Evolutionary conservation across 2,888 invertebrate species (phyloP), one percentile per base, ranked within the genome.

Genomic region (Rutpela maculata): DNA sequence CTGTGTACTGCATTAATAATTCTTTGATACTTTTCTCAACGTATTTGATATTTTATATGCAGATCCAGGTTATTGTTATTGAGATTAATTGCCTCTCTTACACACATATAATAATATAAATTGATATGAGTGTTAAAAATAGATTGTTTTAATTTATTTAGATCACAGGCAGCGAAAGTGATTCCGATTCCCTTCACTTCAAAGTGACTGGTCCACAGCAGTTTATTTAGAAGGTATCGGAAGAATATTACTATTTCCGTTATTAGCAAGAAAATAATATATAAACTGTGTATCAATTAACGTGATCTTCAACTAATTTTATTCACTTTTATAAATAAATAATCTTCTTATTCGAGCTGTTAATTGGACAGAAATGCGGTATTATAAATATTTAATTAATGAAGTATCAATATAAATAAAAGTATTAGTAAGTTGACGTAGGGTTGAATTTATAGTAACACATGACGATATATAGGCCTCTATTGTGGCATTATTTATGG

Each of bases 181-280:
- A 72, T 73, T 68, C 74, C 55, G 71, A 80, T 76, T 72, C 80
- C 80, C 78, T 80, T 80, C 80, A 80, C 80, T 77, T 43, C 31
- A 17, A n/a, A 63, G 77, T 63, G 77, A 79, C 65, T 79, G 79
- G 69, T 62, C 68, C 60, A 72, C 66, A 62, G 19, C 22, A 56
- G 18, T 38, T 60, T 59, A 59, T 71, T 65, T 65, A 65, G 65
- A 65, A 65, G 43, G 65, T 50, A 43, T 43, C 43, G 65, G 43
- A 65, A 60, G 60, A 60, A 60, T 26, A 60, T n/a, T n/a, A 43
- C 12, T 50, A 65, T 43, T 43, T 65, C 43, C 65, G 65, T 18
- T 50, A 50, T n/a, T 50, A n/a, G 1, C 3, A n/a, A n/a, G n/a
- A 50, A 50, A n/a, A 50, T 0, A n/a, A 50, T 0, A 4, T 50